Base-by-base conservation (phyloP, 1,140 invertebrate species). In the Homarus americanus region DNA sequence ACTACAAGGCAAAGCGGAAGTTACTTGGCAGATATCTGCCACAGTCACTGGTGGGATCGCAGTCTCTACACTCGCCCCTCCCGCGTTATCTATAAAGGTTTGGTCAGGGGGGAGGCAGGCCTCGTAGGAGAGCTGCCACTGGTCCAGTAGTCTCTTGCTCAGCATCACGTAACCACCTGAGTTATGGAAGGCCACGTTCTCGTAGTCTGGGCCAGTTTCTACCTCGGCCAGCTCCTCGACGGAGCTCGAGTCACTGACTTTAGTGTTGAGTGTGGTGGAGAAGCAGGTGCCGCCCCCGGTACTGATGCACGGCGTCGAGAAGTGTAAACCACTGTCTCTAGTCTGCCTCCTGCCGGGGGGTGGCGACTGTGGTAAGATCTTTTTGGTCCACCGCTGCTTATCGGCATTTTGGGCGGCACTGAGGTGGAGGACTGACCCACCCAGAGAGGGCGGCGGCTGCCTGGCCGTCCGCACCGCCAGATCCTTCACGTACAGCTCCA, bases 81-180 rank as follows among this genome's bases (percentile, higher is more conserved):
- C 76, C 20, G 40, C 53, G 20, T 73, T 72, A 32, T 75, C 66
- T 49, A 58, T 41, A 28, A 66, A 36, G 72, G 82, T 10, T 9
- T 38, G 12, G 32, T 82, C 79, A n/a, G 88, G 88, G 69, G 88
- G 88, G 32, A 90, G 38, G 28, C 88, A 90, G 24, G 88, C 88
- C 80, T 90, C 88, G 66, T 90, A 90, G 4, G 88, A 90, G 41
- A 90, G 69, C 69, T 90, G 88, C 88, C 88, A 90, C 72, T 90
- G 41, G 40, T 90, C 88, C 80, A 90, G 69, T 17, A 90, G 72
- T 41, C 82, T 84, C 73, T 84, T 90, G 69, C 88, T 90, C 49
- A 90, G 80, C 88, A 90, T 90, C 41, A 90, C 88, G 73, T 90
- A 90, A 32, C 82, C 49, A 28, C 88, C 88, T 20, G 88, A 84